phyloP scores from a whole-genome alignment of 1,140 invertebrate species.

The Stratiolaelaps scimitus region DNA sequence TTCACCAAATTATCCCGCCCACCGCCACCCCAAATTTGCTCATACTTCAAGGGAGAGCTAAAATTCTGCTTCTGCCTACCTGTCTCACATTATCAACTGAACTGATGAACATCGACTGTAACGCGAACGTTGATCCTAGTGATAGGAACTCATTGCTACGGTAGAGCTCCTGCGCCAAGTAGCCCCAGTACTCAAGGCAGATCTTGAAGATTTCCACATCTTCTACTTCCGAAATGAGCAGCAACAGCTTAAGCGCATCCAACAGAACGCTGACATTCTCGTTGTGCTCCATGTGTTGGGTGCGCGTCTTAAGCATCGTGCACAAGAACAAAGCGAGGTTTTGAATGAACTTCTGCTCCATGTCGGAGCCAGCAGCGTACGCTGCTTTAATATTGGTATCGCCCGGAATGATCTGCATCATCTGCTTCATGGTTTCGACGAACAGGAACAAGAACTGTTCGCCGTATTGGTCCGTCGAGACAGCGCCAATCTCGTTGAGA shows the following conservation, averaged over 20 bases:
- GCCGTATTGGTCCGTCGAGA: slow-evolving; percentile 63
- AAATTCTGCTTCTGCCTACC: too few species aligned
- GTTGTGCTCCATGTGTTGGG: slow-evolving; percentile 66
- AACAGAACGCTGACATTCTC: background rate
- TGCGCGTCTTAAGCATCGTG: slow-evolving; percentile 92
- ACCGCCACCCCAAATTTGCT: too few species aligned
- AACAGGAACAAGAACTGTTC: slow-evolving; percentile 79
- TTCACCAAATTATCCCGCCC: too few species aligned
- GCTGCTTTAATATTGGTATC: slow-evolving; percentile 83
- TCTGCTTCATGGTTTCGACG: slow-evolving; percentile 72
- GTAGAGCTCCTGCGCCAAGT: slow-evolving; percentile 77
- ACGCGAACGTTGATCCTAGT: slow-evolving; percentile 39
- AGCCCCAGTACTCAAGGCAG: slow-evolving; percentile 98
- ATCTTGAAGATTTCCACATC: slow-evolving; percentile 99
- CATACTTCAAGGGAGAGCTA: too few species aligned
- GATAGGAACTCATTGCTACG: slow-evolving; percentile 45
- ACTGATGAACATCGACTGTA: too few species aligned
- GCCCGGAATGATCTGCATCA: slow-evolving; percentile 63
- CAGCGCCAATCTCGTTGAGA: slow-evolving; percentile 79
- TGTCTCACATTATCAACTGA: too few species aligned
- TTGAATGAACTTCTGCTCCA: slow-evolving; percentile 98
- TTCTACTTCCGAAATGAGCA: slow-evolving; percentile 95
- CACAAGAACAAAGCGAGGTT: slow-evolving; percentile 94
- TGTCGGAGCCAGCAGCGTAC: slow-evolving; percentile 79
- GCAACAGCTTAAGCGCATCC: slow-evolving; percentile 75